Percentiles rank a stretch among this genome's conserved stretches.
These are phyloP conservation scores for Ectemnius continuus DNA, from an alignment of 2,888 invertebrate genomes.

Conservation along the genomic window DNA sequence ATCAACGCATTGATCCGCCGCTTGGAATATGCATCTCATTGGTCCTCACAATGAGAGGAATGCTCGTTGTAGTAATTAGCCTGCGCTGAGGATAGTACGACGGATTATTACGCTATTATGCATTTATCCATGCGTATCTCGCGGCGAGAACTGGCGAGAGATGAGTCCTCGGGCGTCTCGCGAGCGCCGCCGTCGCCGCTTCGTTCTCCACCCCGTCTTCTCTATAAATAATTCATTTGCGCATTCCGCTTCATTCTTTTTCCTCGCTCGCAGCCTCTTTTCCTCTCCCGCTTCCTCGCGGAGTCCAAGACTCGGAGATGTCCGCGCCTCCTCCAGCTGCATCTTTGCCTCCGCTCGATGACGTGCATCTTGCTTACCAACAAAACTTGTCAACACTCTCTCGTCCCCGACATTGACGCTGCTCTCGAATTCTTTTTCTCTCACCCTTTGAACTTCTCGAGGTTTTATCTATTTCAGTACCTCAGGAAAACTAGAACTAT, in stretches of 20 bases:
- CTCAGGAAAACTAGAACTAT: too few relatives aligned
- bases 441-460: too few relatives aligned
- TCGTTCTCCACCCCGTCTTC: slow-evolving; percentile 38
- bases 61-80: too few relatives aligned
- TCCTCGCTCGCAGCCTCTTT: slow-evolving; percentile 24
- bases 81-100: too few relatives aligned
- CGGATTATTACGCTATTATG: too few relatives aligned
- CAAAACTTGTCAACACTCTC: slow-evolving; percentile 3
- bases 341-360: not conserved
- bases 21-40: too few relatives aligned
- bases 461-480: too few relatives aligned
- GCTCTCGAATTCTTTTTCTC: too few relatives aligned
- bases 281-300: not conserved
- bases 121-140: too few relatives aligned
- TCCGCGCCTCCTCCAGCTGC: not conserved
- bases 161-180: too few relatives aligned
- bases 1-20: not conserved
- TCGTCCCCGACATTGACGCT: not conserved
- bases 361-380: slow-evolving; percentile 3
- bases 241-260: slow-evolving; percentile 59
- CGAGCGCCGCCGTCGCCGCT: not conserved
- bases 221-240: slow-evolving; percentile 69
- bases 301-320: slow-evolving; percentile 6
- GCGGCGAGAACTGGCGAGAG: too few relatives aligned
- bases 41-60: too few relatives aligned